Base-by-base conservation (phyloP, 2,797 vertebrate species). In the Gymnothorax reevesii region DNA sequence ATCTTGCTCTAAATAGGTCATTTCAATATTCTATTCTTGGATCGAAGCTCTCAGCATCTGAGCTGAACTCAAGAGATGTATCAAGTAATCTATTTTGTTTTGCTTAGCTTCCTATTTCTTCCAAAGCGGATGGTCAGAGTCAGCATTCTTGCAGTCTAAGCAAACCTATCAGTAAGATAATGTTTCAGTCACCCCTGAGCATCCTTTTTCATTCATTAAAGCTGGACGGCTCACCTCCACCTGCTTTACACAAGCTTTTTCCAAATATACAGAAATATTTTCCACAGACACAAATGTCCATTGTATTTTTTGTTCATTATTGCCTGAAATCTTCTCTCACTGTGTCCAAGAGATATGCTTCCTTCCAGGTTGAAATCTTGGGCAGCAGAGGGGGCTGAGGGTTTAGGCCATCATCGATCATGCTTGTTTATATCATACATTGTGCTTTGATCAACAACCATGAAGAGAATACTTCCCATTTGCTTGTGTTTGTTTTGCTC, bases 401-500 rank as follows among this genome's bases (percentile, higher is more conserved):
- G 25, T 42, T 66, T n/a, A 66, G 33, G 20, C n/a, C 57, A 83
- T 49, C 86, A 84, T 87, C 42, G 59, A 12, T 54, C 85, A 84
- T 69, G 82, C 60, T 88, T 88, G 15, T 71, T 64, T 62, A 80
- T 86, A 84, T 86, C 86, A 80, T 88, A 87, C 88, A 86, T 89
- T 90, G 89, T 92, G 87, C 86, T 91, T 90, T 93, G 87, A 91
- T 80, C 27, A 49, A 89, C 1, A 88, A 86, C 91, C 91, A 91
- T 88, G 87, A 33, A 80, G 77, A 89, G 89, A 90, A 90, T 82
- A 89, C 89, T 89, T 89, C 87, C 91, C 89, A 89, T 90, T 79
- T 88, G 86, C 89, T 88, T 91, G 90, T 91, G 89, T 90, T 91
- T 91, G 89, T 92, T 93, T 92, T 91, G 91, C 91, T 91, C 91